A percentile compares a stretch with the other conserved stretches of the same genome.
Conservation (phyloP, 2,113 vertebrate species). For the Pitta sordida region DNA sequence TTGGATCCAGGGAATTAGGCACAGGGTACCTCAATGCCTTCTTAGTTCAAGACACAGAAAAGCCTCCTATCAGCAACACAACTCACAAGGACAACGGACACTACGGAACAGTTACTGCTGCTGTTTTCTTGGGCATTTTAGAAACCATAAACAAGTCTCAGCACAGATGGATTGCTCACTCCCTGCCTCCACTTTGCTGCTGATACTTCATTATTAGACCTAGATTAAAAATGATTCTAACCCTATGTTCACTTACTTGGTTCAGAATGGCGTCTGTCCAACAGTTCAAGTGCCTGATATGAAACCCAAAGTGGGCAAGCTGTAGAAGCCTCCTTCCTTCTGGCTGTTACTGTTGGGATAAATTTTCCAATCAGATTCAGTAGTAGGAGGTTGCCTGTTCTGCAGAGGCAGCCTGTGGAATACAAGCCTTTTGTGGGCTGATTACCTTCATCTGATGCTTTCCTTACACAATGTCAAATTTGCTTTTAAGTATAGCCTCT, state of each 20-base stretch:
- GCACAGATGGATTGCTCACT: constrained; percentile 72
- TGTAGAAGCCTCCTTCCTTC: constrained; percentile 49
- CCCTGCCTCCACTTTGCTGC: constrained; percentile 76
- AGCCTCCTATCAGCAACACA: constrained; percentile 76
- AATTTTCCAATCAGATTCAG: constrained; percentile 30
- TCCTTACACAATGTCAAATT: constrained; percentile 33
- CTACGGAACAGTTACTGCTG: constrained; percentile 66
- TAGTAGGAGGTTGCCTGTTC: constrained; percentile 18
- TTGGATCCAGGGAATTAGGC: constrained; percentile 78
- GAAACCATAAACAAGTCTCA: constrained; percentile 71
- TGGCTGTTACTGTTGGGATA: constrained; percentile 53
- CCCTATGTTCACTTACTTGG: constrained; percentile 73
- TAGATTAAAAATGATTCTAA: constrained; percentile 68
- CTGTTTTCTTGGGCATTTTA: constrained; percentile 77
- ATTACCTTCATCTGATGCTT: constrained; percentile 40
- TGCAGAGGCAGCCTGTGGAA: constrained; percentile 20
- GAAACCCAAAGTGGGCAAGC: constrained; percentile 71
- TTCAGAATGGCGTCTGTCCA: constrained; percentile 78
- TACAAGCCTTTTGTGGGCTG: not conserved
- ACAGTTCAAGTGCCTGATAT: constrained; percentile 80
- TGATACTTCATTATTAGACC: constrained; percentile 77
- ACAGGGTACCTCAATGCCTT: constrained; percentile 71
- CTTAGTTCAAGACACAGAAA: constrained; percentile 74
- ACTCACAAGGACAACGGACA: constrained; percentile 72
- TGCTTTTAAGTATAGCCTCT: constrained; percentile 53